Base-by-base conservation (phyloP, 2,797 vertebrate genomes). In the Parambassis ranga region DNA sequence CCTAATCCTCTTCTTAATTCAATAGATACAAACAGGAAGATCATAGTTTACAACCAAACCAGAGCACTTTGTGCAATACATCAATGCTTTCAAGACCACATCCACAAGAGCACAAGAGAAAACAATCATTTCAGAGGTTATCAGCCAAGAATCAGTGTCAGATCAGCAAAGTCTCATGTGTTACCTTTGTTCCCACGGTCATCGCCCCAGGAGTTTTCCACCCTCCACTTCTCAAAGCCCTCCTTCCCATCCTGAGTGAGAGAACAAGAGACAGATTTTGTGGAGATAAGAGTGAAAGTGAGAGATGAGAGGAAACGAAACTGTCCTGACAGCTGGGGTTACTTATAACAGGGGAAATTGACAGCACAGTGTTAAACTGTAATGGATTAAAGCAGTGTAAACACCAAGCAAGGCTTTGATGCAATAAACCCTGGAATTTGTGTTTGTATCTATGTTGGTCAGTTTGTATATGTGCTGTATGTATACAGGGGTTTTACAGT, bases 171-270 rank as follows among this genome's bases (percentile, higher is more conserved):
- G 20, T n/a, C 14, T 16, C 51, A 15, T 15, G 22, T 10, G 24
- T 56, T 90, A 99, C 98, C 98, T 97, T 99, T 99, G 87, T 97
- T 95, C 64, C 97, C 96, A 70, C 97, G 96, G 77, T 99, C 98
- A 71, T 99, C 98, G 6, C 98, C 98, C 98, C 98, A 99, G 9
- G 98, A 99, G 87, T 99, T 99, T 81, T 99, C 97, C 77, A 98
- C 97, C 87, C 96, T 93, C 98, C 97, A 99, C 65, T 99, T 99
- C 74, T 95, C 90, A 60, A 90, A 97, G 30, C 81, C 72, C 10
- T 90, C 94, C n/a, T 96, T 94, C 69, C 91, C 93, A 11, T 90
- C 94, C 76, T 94, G 91, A 59, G 46, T 59, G 37, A 59, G 39
- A 27, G 30, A 43, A 44, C 23, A n/a, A 51, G 53, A 59, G 38